phyloP scores from a whole-genome alignment of 2,113 vertebrate species.

The Neofelis nebulosa region DNA sequence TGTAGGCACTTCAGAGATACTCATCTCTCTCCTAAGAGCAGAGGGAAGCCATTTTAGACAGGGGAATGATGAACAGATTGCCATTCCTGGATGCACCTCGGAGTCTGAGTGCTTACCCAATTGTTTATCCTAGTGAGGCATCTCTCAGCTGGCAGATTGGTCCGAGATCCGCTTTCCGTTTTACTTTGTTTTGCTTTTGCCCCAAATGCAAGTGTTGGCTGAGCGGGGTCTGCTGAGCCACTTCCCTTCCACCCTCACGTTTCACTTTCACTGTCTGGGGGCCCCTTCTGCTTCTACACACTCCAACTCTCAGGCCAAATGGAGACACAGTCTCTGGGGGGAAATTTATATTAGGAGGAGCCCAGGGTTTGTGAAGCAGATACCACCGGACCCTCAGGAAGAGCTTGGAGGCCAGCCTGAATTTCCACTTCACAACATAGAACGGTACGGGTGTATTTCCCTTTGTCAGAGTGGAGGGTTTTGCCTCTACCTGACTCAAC shows the following conservation, averaged over 20 bases:
- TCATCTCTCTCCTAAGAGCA: not conserved
- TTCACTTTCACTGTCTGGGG: not conserved
- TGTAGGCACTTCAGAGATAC: not conserved
- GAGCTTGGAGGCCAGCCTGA: not conserved
- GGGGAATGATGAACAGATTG: not conserved
- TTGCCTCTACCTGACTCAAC: not conserved
- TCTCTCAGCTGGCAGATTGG: conserved; percentile 29
- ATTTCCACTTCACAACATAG: not conserved
- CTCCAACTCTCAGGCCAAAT: not conserved
- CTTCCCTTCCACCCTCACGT: conserved; percentile 3
- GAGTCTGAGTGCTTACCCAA: not conserved
- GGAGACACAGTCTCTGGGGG: not conserved
- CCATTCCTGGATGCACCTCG: not conserved
- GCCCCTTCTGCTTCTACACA: not conserved
- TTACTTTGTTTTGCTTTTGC: not conserved
- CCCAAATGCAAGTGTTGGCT: not conserved
- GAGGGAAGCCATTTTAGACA: conserved; percentile 31
- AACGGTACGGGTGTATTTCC: not conserved
- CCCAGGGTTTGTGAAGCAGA: not conserved
- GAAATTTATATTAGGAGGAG: not conserved
- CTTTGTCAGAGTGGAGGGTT: not conserved
- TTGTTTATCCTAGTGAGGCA: not conserved
- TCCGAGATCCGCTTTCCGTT: not conserved
- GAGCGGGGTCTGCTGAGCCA: not conserved
- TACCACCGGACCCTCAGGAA: not conserved